Percentiles rank a stretch among this genome's conserved stretches.
phyloP scores from a whole-genome alignment of 1,140 invertebrate genomes.

The Drosophila guanche region DNA sequence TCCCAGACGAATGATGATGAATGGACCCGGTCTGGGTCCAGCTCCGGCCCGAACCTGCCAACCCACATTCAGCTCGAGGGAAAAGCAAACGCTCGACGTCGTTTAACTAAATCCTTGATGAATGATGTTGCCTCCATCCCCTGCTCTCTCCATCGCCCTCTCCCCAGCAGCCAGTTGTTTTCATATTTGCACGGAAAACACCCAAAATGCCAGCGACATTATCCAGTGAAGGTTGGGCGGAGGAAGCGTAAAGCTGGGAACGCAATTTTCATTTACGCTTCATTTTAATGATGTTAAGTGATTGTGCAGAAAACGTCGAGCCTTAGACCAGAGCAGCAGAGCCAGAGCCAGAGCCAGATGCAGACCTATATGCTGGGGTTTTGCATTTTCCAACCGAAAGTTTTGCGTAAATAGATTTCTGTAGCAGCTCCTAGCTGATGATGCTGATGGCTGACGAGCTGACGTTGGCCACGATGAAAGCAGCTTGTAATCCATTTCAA shows the following conservation, averaged over 20 bases:
- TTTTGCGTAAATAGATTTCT: conserved; percentile 77
- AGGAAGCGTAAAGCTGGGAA: conserved; percentile 34
- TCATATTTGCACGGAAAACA: conserved; percentile 75
- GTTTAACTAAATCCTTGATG: conserved; percentile 82
- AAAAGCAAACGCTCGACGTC: conserved; percentile 66
- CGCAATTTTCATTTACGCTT: conserved; percentile 81
- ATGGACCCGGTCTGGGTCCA: conserved; percentile 50
- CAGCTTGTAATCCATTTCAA: conserved; percentile 80
- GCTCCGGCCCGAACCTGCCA: not conserved
- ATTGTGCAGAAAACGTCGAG: conserved; percentile 77
- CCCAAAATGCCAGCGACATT: conserved; percentile 73
- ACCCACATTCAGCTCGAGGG: conserved; percentile 29
- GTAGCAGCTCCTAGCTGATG: conserved; percentile 38
- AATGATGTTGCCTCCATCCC: conserved; percentile 63
- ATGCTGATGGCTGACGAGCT: conserved; percentile 32
- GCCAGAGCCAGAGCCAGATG: not conserved
- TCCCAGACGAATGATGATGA: conserved; percentile 81
- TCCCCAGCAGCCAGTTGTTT: conserved; percentile 7
- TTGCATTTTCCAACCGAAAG: conserved; percentile 69
- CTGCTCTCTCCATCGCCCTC: conserved; percentile 8
- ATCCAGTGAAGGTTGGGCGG: conserved; percentile 26
- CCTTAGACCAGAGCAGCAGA: conserved; percentile 44
- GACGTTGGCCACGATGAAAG: conserved; percentile 50
- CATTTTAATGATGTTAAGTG: conserved; percentile 82
- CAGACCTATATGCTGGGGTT: conserved; percentile 5